Evolutionary conservation across 30 jellyfish, hydroid and myxozoan species (phyloP), one percentile per base, ranked within the genome.

Genomic region (Hydractinia symbiolongicarpus): DNA sequence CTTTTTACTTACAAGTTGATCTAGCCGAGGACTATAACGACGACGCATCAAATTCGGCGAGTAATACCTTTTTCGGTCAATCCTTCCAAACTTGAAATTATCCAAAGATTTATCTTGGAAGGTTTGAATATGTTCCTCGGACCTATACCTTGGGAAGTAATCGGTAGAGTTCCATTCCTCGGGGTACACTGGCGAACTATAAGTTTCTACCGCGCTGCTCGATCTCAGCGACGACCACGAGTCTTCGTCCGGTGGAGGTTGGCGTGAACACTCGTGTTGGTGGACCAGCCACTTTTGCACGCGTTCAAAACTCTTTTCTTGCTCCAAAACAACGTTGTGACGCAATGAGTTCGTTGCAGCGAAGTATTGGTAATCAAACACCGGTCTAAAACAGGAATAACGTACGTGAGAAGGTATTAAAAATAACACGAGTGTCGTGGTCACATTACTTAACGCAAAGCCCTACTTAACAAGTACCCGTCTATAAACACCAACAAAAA

Each of bases 171-270:
- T 40, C 44, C 44, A 30, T 30, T 30, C 44, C 44, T 30, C 44
- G 44, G 44, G 44, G 7, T 71, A 54, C 60, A 54, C 70, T 8
- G 80, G 56, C 9, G 61, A 71, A 9, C 9, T 15, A 58, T 30
- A 30, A 7, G 74, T 64, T 8, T 71, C 80, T 15, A 71, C 80
- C 69, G 54, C 13, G 51, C 80, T 71, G 67, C 58, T 71, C 8
- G 80, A 71, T 60, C 54, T 49, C 13, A 71, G 50, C 54, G 85
- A 77, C 53, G 76, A 55, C 58, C 54, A 54, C 20, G 80, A 77
- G 19, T 77, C 85, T 9, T 55, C 79, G 21, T 77, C 85, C 15
- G 85, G 74, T 61, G 85, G 85, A 21, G 85, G 85, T 51, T 77
- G 58, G 14, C 73, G 62, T 53, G 81, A 20, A 55, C 30, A 77